Evolutionary conservation across 1,140 invertebrate species (phyloP), one percentile per base, ranked within the genome.

Genomic region (Pogonomyrmex californicus): DNA sequence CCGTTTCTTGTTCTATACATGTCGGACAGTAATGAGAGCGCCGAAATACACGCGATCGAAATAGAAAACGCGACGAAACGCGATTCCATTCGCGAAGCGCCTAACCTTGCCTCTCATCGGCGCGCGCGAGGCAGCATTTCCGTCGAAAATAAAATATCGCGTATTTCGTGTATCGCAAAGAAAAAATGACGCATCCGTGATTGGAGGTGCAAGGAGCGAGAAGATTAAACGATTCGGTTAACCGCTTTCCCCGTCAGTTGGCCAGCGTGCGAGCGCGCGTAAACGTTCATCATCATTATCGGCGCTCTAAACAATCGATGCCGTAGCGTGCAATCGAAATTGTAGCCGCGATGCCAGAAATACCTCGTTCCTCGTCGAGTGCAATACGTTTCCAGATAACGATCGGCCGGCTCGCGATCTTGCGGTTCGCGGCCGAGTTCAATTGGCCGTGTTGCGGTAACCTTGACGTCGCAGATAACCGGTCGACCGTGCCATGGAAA

Each of bases 331-430:
- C 66, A 44, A 83, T 83, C 33, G 23, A 83, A 83, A 83, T 83
- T 66, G 47, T 9, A 58, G 47, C 47, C 54, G 12, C 30, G 49
- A 81, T 65, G 54, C 23, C 44, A 47, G 41, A 54, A 83, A 62
- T 81, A 36, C 23, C 41, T 58, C 51, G 71, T 54, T 58, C 10
- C 73, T 65, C 77, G 62, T 36, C 54, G 65, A 49, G 58, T 44
- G 85, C 77, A 83, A 87, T 86, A 87, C 54, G 85, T 88, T 87
- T 88, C 51, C 58, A 86, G 91, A 91, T 89, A 91, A 90, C 79
- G 81, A 87, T 90, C 85, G 79, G 71, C 68, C 82, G 78, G 77
- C 75, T 79, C 77, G 90, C 73, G 85, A 87, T 89, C 86, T 70
- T 86, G 76, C 71, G 89, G 78, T 90, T 44, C 78, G 66, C 33